These are phyloP conservation scores for Trachelus troglodyta DNA, from an alignment of 2,888 invertebrate species.

Conservation along the genomic window DNA sequence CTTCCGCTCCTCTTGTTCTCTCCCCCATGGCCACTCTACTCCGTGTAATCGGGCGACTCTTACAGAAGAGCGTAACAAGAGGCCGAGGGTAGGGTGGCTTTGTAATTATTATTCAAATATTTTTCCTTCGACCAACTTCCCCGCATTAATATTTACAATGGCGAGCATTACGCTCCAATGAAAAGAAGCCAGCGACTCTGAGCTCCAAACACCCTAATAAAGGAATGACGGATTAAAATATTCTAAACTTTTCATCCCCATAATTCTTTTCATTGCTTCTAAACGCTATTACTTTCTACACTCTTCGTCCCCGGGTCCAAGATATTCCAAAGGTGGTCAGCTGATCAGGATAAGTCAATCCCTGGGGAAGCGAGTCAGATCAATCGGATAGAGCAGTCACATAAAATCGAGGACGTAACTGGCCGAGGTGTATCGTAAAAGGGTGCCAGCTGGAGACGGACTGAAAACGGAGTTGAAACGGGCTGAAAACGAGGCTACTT, in stretches of 20 bases:
- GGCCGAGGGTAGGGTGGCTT: conserved; percentile 40
- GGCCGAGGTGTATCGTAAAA: not conserved
- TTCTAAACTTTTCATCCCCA: conserved; percentile 10
- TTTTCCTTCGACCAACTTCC: conserved; percentile 46
- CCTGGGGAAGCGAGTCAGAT: not conserved
- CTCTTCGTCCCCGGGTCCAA: not conserved
- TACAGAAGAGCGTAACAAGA: conserved; percentile 38
- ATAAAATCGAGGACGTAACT: conserved; percentile 5
- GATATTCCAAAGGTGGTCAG: not conserved
- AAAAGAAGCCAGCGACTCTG: conserved; percentile 14
- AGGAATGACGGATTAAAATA: conserved; percentile 31
- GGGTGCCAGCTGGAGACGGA: not conserved
- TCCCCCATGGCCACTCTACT: not conserved
- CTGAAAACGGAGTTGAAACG: not conserved
- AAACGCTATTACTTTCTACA: not conserved
- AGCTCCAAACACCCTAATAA: not conserved
- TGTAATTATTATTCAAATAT: conserved; percentile 63
- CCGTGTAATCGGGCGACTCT: not conserved
- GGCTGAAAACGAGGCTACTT: not conserved
- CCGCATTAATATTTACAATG: conserved; percentile 60
- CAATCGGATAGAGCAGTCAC: conserved; percentile 3
- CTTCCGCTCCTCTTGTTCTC: conserved; percentile 25
- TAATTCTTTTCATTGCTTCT: not conserved
- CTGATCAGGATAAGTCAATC: not conserved
- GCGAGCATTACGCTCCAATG: conserved; percentile 22